These are phyloP conservation scores for Amblyjoppa proteus DNA, from an alignment of 2,888 invertebrate species.

Conservation along the genomic window DNA sequence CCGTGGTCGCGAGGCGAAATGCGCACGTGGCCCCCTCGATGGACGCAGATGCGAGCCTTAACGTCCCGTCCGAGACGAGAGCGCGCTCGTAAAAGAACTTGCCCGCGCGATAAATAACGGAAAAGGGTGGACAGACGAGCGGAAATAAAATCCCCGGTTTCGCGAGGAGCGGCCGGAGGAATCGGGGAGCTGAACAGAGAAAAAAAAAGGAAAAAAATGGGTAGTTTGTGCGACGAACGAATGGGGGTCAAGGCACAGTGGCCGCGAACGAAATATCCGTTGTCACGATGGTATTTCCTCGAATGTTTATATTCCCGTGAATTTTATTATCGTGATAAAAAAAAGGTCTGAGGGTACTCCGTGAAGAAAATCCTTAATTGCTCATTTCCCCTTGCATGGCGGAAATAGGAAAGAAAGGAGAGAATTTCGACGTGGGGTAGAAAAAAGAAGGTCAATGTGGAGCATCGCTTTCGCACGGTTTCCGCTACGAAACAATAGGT, in stretches of 20 bases:
- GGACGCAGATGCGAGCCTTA: slow-evolving; percentile 27
- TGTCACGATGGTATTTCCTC: background rate
- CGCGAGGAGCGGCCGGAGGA: background rate
- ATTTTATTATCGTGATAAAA: slow-evolving; percentile 2
- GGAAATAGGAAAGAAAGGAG: background rate
- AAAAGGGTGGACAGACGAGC: slow-evolving; percentile 12
- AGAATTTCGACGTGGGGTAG: background rate
- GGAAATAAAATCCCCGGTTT: slow-evolving; percentile 24
- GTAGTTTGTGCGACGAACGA: background rate
- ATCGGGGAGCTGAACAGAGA: background rate
- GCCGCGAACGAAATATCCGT: background rate
- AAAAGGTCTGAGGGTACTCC: background rate
- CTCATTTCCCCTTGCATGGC: background rate
- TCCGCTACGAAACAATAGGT: background rate
- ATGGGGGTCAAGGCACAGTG: background rate
- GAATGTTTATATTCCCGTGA: background rate
- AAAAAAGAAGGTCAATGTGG: background rate
- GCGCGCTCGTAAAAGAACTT: slow-evolving; percentile 32
- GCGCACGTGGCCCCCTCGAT: background rate
- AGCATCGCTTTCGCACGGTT: background rate
- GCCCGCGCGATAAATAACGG: slow-evolving; percentile 29
- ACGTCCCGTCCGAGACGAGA: slow-evolving; percentile 18
- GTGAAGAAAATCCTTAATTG: background rate
- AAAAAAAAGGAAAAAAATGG: background rate
- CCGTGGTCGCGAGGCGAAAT: background rate